Base-by-base conservation (phyloP, 2,113 vertebrate species). In the Podarcis muralis region DNA sequence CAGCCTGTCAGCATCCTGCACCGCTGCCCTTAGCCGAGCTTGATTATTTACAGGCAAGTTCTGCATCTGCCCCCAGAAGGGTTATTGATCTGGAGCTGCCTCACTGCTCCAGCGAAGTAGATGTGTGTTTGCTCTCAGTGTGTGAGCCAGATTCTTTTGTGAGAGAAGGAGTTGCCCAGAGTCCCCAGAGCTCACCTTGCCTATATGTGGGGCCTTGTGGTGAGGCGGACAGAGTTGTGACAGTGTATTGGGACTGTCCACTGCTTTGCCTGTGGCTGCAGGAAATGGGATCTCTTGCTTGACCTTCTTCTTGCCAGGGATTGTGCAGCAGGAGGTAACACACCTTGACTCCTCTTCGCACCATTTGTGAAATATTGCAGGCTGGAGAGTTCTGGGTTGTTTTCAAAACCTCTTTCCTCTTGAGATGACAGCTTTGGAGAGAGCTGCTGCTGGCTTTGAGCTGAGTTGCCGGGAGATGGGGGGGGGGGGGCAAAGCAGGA, bases 251-350 rank as follows among this genome's bases (percentile, higher is more conserved):
- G 18, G 69, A 71, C 30, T n/a, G 27, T 32, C 69, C 69, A 15
- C 72, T 65, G 79, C 80, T 27, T 37, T 80, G 78, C 53, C 32
- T 72, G 77, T 57, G 27, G 20, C 48, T 48, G 40, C 76, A 84
- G 91, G 79, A 48, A 76, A 30, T 22, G 30, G 59, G 72, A 2
- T 83, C 20, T 77, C 43, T 86, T 87, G 76, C 83, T 77, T 85
- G 57, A 71, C 83, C 87, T 71, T 66, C 5, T 13, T 88, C 66
- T n/a, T 75, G 71, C 82, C 68, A 43, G 79, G 22, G 62, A 4
- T 53, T 80, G 43, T 32, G 37, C 32, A 37, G 0, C 85, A 72
- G 76, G 18, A 74, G 80, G 87, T 85, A 87, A 80, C 4, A 77
- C 22, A 11, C 0, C 0, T 13, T 86, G 66, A 83, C 0, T 30